Evolutionary conservation across 2,888 invertebrate species (phyloP).

Genomic region (Ophion ventricosus): DNA sequence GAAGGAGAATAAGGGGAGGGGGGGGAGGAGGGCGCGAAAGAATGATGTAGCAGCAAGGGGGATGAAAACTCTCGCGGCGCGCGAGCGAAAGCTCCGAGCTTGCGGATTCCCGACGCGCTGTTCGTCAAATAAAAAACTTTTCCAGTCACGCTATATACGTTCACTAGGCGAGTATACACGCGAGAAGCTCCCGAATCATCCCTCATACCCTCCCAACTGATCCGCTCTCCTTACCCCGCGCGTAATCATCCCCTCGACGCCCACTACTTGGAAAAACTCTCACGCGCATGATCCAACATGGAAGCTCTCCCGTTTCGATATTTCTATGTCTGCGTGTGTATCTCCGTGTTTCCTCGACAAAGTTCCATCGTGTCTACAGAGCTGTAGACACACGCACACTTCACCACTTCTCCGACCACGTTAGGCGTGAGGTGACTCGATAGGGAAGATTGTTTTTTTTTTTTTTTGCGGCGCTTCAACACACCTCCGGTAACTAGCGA

Average conservation of each 20-base stretch:
- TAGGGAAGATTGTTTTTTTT: background rate
- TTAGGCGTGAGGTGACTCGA: background rate
- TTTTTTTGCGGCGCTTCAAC: background rate
- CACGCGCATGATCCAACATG: slow-evolving; percentile 79
- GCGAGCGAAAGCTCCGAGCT: slow-evolving; percentile 59
- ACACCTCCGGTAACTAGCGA: background rate
- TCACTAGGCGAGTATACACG: slow-evolving; percentile 26
- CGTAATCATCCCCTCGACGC: slow-evolving; percentile 35
- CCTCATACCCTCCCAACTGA: slow-evolving; percentile 5
- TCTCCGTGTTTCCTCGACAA: slow-evolving; percentile 19
- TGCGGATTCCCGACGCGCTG: slow-evolving; percentile 57
- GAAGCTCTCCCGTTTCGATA: slow-evolving; percentile 67
- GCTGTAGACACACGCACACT: background rate
- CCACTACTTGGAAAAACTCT: slow-evolving; percentile 53
- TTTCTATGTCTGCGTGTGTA: slow-evolving; percentile 5
- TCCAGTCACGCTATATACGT: slow-evolving; percentile 39
- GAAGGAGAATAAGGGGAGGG: too few species aligned
- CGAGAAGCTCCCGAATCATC: slow-evolving; percentile 37
- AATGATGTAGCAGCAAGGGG: slow-evolving; percentile 15
- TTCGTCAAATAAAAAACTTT: slow-evolving; percentile 62
- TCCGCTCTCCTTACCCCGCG: slow-evolving; percentile 5
- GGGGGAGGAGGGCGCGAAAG: background rate
- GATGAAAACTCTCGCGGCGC: slow-evolving; percentile 49
- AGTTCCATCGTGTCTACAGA: slow-evolving; percentile 1
- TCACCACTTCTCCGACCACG: slow-evolving; percentile 15